phyloP scores from a whole-genome alignment of 2,797 vertebrate species.

The Sylvia borin region DNA sequence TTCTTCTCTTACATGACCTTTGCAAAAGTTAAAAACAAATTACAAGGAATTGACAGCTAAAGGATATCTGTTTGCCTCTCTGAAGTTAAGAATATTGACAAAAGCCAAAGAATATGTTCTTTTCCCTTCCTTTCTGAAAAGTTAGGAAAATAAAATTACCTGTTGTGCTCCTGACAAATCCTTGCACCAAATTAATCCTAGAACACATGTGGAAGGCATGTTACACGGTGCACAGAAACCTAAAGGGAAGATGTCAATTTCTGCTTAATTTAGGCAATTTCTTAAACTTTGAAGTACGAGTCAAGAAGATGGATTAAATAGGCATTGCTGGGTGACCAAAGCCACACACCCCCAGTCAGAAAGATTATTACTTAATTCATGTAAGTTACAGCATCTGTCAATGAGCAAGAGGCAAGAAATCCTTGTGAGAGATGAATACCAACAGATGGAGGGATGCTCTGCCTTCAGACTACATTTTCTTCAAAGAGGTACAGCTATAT shows the following conservation, averaged over 20 bases:
- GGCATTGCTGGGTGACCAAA: not conserved
- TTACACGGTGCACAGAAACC: not conserved
- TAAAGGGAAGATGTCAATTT: not conserved
- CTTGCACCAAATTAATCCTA: not conserved
- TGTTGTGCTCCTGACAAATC: not conserved
- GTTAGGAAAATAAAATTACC: not conserved
- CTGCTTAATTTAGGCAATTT: not conserved
- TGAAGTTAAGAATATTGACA: not conserved
- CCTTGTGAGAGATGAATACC: not conserved
- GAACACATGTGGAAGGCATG: not conserved
- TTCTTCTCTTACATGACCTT: not conserved
- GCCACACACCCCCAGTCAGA: rapidly evolving
- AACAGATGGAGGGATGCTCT: not conserved
- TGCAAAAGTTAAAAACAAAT: constrained; percentile 24
- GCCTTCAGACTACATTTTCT: not conserved
- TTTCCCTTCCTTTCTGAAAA: not conserved
- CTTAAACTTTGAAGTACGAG: not conserved
- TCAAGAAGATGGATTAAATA: not conserved
- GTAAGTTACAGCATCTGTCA: not conserved
- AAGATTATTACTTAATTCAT: not conserved
- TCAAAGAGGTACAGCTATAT: not conserved
- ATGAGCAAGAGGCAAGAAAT: not conserved
- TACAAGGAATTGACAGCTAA: not conserved
- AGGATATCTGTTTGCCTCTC: not conserved
- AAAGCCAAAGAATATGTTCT: not conserved